Evolutionary conservation across 2,113 vertebrate species (phyloP).

Genomic region (Taurulus bubalis): DNA sequence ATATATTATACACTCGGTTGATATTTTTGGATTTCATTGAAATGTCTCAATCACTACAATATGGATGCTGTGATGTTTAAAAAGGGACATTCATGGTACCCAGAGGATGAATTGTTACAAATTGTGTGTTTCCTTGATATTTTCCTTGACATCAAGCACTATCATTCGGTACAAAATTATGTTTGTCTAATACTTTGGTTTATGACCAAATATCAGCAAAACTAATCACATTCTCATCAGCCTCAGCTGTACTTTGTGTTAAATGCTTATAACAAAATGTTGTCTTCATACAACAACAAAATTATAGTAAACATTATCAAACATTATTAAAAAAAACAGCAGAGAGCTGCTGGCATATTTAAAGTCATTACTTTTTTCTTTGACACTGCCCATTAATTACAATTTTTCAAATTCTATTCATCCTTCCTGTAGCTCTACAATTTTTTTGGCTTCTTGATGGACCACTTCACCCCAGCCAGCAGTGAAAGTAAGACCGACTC

Average conservation of each 20-base stretch:
- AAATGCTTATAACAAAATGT: neutral
- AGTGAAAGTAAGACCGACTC: constrained; percentile 86
- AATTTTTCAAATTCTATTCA: neutral
- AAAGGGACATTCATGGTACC: neutral
- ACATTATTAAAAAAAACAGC: too few relatives aligned
- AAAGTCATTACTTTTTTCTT: neutral
- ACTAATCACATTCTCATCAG: neutral
- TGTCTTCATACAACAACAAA: too few relatives aligned
- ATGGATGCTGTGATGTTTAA: neutral
- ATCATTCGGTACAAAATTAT: neutral
- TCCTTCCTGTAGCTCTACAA: constrained; percentile 86
- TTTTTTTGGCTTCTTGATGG: constrained; percentile 93
- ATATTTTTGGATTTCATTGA: neutral
- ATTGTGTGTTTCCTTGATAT: neutral
- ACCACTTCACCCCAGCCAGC: constrained; percentile 89
- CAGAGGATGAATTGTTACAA: neutral
- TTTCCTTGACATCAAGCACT: neutral
- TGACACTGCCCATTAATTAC: neutral
- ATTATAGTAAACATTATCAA: too few relatives aligned
- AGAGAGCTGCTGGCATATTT: too few relatives aligned
- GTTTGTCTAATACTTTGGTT: neutral
- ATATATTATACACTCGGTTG: too few relatives aligned
- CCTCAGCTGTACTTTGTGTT: neutral
- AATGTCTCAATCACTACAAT: neutral
- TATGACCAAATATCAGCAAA: neutral